Evolutionary conservation across 2,797 vertebrate genomes (phyloP), one percentile per base, ranked within the genome.

Genomic region (Semaprochilodus insignis): DNA sequence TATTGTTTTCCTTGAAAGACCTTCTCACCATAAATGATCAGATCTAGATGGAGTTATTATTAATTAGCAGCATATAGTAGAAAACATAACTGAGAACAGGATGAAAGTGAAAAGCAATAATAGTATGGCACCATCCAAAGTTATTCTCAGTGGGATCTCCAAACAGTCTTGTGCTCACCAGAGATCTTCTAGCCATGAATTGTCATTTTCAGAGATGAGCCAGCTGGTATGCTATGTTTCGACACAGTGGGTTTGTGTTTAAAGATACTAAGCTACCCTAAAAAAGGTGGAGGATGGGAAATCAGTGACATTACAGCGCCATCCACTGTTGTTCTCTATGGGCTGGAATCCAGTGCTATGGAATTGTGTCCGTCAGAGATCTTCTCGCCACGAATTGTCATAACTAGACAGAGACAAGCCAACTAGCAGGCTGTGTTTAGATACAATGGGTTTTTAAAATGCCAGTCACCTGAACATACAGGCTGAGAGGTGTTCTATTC

Each of bases 401-500:
- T 79, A 62, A 57, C 74, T 65, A 31, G 40, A 51, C 23, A 23
- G 60, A 57, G 72, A 74, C 63, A 2, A 74, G n/a, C 55, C 63
- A 74, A 44, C 40, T 36, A 36, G 59, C 17, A 57, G 36, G 40
- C 25, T 40, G 23, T n/a, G 59, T 60, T 54, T 73, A 60, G 74
- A 69, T 25, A 55, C 55, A 63, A 34, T 27, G 17, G 2, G 25
- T 40, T 54, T 72, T 63, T 77, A 23, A 70, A 72, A 82, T 71
- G 66, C 74, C 69, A 82, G 70, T 82, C 23, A 77, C 31, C 40
- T 40, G 27, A 19, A 14, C 59, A 25, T 34, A 7, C 27, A 54
- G 40, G 0, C 44, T 19, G 67, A 73, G 59, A 54, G 40, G 17
- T 31, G 76, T 62, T 74, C 78, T 83, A 83, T 52, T 57, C 52